Conservation (phyloP, 2,797 vertebrate species). For the Cossypha polioptera region DNA sequence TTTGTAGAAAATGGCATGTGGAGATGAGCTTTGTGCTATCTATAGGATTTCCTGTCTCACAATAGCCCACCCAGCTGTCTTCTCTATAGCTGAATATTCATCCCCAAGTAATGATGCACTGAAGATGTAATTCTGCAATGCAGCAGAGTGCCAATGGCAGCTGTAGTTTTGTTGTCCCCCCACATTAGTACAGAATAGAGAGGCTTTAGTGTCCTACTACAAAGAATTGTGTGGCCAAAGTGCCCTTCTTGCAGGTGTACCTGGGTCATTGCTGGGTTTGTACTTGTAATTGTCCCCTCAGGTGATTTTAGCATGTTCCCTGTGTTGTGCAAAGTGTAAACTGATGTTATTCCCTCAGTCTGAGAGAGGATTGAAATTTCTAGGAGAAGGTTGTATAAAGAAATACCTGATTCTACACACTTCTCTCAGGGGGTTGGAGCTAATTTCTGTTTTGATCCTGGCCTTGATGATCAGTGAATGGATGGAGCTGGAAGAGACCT, state of each 20-base stretch:
- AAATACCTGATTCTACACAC: neutral
- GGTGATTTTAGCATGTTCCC: neutral
- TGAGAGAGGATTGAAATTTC: neutral
- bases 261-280: neutral
- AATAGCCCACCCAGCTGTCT: slow-evolving; percentile 38
- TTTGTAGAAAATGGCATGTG: neutral
- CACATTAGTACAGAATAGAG: fast-evolving
- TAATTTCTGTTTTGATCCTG: neutral
- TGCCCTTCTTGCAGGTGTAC: neutral
- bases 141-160: neutral
- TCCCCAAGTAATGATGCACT: neutral
- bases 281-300: neutral
- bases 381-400: neutral
- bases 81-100: neutral
- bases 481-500: neutral
- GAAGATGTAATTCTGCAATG: neutral
- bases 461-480: neutral
- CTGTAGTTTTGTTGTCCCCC: neutral
- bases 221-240: neutral
- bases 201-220: neutral
- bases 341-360: neutral
- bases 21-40: slow-evolving; percentile 5
- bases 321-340: neutral
- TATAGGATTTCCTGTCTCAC: slow-evolving; percentile 46
- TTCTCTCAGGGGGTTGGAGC: neutral